Percentiles rank a stretch among this genome's conserved stretches.
These are phyloP conservation scores for Sphaerophoria rueppellii DNA, from an alignment of 2,888 invertebrate genomes.

Conservation along the genomic window DNA sequence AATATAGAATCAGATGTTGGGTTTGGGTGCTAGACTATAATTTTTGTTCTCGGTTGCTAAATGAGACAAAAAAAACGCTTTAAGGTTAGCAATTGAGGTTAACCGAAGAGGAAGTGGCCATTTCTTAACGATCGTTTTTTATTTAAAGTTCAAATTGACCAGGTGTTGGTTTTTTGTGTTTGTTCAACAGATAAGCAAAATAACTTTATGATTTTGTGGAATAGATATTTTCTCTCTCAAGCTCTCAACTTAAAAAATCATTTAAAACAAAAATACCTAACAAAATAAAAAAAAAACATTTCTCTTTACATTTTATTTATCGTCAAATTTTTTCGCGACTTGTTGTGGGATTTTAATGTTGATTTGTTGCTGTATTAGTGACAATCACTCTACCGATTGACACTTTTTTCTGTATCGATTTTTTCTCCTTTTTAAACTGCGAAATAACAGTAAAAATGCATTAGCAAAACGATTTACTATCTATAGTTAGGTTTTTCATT, in stretches of 20 bases:
- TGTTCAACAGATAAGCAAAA: too few relatives aligned
- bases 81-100: too few relatives aligned
- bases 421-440: conserved; percentile 5
- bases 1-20: conserved; percentile 1
- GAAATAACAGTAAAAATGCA: conserved; percentile 66
- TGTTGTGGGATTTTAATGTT: not conserved
- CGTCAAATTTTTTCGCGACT: not conserved
- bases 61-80: not conserved
- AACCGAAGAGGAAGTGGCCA: too few relatives aligned
- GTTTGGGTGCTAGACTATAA: not conserved
- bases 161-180: too few relatives aligned
- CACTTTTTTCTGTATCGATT: conserved; percentile 14
- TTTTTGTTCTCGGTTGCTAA: not conserved
- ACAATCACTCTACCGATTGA: conserved; percentile 14
- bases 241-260: too few relatives aligned
- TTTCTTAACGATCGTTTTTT: too few relatives aligned
- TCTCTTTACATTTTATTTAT: not conserved
- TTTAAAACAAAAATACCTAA: too few relatives aligned
- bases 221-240: too few relatives aligned
- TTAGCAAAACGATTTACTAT: conserved; percentile 31
- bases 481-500: not conserved
- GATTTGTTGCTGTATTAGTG: not conserved
- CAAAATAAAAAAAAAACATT: too few relatives aligned
- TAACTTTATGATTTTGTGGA: too few relatives aligned
- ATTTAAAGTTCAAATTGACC: too few relatives aligned